A percentile compares a stretch with the other conserved stretches of the same genome.
Evolutionary conservation across 2,888 invertebrate species (phyloP).

Genomic region (Drosophila peninsularis): DNA sequence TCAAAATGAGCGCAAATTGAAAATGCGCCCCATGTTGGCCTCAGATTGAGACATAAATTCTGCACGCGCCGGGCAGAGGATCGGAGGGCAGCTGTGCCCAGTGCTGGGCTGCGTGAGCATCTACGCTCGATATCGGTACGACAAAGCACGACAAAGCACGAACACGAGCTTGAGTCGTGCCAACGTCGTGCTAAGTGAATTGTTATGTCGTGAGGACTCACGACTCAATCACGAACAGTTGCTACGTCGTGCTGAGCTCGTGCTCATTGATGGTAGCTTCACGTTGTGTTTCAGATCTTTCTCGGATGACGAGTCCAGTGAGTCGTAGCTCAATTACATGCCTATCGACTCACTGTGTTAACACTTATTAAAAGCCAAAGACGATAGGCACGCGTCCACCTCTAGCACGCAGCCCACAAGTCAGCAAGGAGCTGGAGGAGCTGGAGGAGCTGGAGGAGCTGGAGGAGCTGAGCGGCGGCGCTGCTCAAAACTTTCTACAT

Average conservation of each 20-base stretch:
- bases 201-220: neutral
- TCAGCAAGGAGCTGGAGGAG: constrained; percentile 15
- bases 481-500: constrained; percentile 51
- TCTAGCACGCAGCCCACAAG: neutral
- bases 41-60: constrained; percentile 84
- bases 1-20: constrained; percentile 81
- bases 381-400: constrained; percentile 11
- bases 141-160: neutral
- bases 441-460: too few species aligned
- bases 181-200: neutral
- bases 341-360: neutral
- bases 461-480: constrained; percentile 14
- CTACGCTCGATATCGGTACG: neutral
- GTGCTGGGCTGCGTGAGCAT: constrained; percentile 4
- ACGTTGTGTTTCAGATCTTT: neutral
- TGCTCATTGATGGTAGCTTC: too few species aligned
- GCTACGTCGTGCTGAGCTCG: neutral
- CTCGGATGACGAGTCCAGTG: neutral
- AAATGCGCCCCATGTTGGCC: constrained; percentile 79
- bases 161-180: too few species aligned
- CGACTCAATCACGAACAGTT: neutral
- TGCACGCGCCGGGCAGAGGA: constrained; percentile 67
- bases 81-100: constrained; percentile 21
- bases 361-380: neutral
- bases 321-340: too few species aligned